Evolutionary conservation across 1,140 invertebrate species (phyloP), one percentile per base, ranked within the genome.

Genomic region (Bombus consobrinus): DNA sequence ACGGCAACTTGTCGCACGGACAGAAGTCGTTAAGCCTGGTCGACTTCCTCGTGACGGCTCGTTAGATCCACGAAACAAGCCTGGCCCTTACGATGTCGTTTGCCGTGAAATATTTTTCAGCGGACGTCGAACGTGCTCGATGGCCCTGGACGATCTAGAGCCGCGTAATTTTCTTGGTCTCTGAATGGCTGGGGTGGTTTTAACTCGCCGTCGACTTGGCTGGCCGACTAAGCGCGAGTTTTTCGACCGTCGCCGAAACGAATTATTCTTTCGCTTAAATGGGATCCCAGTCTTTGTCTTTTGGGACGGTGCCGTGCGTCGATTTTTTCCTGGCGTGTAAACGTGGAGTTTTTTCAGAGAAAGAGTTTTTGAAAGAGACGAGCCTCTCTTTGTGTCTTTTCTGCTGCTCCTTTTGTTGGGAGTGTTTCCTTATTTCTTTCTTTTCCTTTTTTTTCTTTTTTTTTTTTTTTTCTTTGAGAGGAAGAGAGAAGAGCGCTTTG

Each of bases 51-150:
- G 32, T 18, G 57, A 13, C 47, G 64, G 37, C 43, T 86, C 79
- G 81, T 89, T 89, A 82, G 57, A 64, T 80, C 71, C 62, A 79
- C 69, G 83, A 66, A 75, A 89, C 87, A 82, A 86, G 53, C 83
- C 62, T 64, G 76, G 68, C 75, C 34, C 71, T 80, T 62, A 37
- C 64, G 57, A 71, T 34, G 39, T 41, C 8, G 41, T 76, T 68
- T 28, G 71, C 34, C 43, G 37, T 72, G 78, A 83, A 86, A 86
- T 80, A 85, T 83, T 66, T 82, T 69, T 72, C 74, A 77, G 25
- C 57, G 41, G 34, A 8, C 62, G 39, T 76, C 83, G 25, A 71
- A 72, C 69, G 71, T 34, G n/a, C 66, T 47, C 28, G 72, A 78
- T 68, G 28, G 10, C 1, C 18, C 64, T 10, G 32, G 12, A n/a